Conservation (phyloP, 2,888 invertebrate species). For the Xestia ashworthii region DNA sequence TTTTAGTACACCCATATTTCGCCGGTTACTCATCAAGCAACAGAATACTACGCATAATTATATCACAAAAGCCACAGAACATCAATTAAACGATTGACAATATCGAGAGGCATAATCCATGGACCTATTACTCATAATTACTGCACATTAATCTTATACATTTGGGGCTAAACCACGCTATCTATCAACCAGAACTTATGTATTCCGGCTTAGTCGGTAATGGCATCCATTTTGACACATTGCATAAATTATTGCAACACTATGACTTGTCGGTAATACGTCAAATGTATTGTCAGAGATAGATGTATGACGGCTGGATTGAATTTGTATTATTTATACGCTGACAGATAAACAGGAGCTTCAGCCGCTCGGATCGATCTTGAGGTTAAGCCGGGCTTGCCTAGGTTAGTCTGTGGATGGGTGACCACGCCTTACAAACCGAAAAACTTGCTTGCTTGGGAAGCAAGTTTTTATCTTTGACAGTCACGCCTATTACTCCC, state of each 20-base stretch:
- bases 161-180: slow-evolving; percentile 48
- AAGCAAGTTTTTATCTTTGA: too few relatives aligned
- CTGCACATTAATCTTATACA: slow-evolving; percentile 50
- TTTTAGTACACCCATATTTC: not conserved
- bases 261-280: slow-evolving; percentile 30
- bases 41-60: not conserved
- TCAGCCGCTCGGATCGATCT: too few relatives aligned
- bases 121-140: slow-evolving; percentile 50
- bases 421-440: too few relatives aligned
- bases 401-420: too few relatives aligned
- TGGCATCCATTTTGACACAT: slow-evolving; percentile 45
- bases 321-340: slow-evolving; percentile 39
- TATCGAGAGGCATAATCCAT: slow-evolving; percentile 36
- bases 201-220: slow-evolving; percentile 41
- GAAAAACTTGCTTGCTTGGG: too few relatives aligned
- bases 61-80: not conserved
- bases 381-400: too few relatives aligned
- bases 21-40: not conserved
- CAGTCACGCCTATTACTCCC: too few relatives aligned
- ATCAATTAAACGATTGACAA: slow-evolving; percentile 18
- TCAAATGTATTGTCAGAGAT: slow-evolving; percentile 47
- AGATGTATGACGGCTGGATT: slow-evolving; percentile 27
- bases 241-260: slow-evolving; percentile 56
- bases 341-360: not conserved
- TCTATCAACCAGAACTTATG: slow-evolving; percentile 53